Evolutionary conservation across 1,140 invertebrate genomes (phyloP).

Genomic region (Dinoponera quadriceps): DNA sequence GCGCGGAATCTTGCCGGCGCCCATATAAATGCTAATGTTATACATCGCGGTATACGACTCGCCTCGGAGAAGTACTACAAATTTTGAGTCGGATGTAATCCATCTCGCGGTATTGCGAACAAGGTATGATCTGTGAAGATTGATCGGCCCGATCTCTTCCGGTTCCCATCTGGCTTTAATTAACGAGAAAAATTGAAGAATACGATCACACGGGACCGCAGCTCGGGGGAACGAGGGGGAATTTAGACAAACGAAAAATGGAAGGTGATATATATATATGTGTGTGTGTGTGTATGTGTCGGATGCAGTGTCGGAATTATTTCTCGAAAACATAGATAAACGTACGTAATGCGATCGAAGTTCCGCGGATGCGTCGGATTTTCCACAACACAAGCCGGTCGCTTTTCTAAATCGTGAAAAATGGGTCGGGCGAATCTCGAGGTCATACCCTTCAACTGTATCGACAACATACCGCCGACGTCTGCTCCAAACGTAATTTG

Average conservation of each 20-base stretch:
- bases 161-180: constrained; percentile 48
- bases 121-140: constrained; percentile 37
- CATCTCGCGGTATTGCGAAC: constrained; percentile 51
- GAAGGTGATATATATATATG: too few species aligned
- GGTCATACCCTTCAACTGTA: constrained; percentile 46
- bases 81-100: constrained; percentile 55
- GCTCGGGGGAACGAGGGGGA: background rate
- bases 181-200: constrained; percentile 27
- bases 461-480: constrained; percentile 38
- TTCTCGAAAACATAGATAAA: background rate
- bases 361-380: background rate
- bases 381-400: background rate
- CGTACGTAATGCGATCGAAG: constrained; percentile 6
- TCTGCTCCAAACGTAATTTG: constrained; percentile 42
- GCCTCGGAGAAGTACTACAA: constrained; percentile 46
- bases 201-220: background rate
- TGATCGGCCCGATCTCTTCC: constrained; percentile 32
- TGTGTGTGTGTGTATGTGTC: too few species aligned
- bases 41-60: constrained; percentile 36
- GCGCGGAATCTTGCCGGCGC: constrained; percentile 6
- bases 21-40: constrained; percentile 70
- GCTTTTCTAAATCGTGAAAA: constrained; percentile 33
- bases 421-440: constrained; percentile 39
- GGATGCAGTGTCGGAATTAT: too few species aligned
- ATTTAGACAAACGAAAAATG: constrained; percentile 1